These are phyloP conservation scores for Mormoops blainvillei DNA, from an alignment of 2,113 vertebrate species.

Conservation along the genomic window DNA sequence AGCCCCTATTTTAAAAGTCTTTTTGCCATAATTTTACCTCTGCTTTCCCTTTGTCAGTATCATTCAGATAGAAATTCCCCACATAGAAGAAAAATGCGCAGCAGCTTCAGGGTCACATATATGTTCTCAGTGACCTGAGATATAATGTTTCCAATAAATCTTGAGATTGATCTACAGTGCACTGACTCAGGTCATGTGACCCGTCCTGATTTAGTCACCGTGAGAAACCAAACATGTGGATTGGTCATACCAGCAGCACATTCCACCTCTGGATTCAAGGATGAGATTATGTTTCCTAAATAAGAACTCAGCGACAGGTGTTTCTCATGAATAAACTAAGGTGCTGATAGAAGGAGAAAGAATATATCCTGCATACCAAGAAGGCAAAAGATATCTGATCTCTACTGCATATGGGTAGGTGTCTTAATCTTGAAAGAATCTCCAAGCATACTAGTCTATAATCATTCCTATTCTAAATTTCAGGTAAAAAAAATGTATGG, in stretches of 20 bases:
- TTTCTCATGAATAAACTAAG: background rate
- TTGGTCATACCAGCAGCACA: background rate
- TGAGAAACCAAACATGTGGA: background rate
- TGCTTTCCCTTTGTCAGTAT: background rate
- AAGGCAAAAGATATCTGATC: background rate
- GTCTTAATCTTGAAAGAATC: background rate
- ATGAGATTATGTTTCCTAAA: background rate
- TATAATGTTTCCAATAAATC: background rate
- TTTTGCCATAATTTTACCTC: background rate
- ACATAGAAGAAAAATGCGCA: background rate
- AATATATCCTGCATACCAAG: background rate
- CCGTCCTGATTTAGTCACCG: background rate
- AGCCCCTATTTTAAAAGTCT: rapidly evolving
- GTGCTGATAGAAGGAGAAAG: background rate
- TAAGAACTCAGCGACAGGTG: background rate
- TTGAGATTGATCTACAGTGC: background rate
- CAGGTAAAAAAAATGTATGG: background rate
- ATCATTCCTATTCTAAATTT: background rate
- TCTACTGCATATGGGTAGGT: background rate
- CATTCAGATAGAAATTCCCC: background rate
- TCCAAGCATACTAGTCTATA: background rate
- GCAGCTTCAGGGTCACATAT: background rate
- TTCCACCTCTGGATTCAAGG: background rate
- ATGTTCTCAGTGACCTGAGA: background rate
- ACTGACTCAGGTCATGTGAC: background rate